phyloP scores from a whole-genome alignment of 2,113 vertebrate genomes.

The Aspiorhynchus laticeps region DNA sequence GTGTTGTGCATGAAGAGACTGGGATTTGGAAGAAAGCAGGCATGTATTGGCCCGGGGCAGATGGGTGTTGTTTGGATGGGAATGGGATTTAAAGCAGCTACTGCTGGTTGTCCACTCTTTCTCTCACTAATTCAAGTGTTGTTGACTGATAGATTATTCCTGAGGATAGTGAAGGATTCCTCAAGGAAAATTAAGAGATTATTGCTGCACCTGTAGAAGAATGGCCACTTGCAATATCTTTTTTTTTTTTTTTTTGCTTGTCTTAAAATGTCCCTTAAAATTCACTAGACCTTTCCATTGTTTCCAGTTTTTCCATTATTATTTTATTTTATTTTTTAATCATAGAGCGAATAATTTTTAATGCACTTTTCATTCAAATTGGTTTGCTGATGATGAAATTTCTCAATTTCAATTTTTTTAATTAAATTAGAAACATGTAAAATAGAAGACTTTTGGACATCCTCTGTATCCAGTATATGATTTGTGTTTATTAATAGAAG shows the following conservation, averaged over 20 bases:
- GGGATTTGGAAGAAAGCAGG: background rate
- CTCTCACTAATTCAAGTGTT: conserved; percentile 30
- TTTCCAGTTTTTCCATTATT: background rate
- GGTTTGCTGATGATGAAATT: background rate
- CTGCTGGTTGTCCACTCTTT: background rate
- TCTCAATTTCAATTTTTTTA: too few species aligned
- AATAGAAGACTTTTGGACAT: background rate
- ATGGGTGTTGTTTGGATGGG: conserved; percentile 31
- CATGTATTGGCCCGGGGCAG: conserved; percentile 2
- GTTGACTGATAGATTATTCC: conserved; percentile 52
- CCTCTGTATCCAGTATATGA: background rate
- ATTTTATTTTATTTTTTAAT: background rate
- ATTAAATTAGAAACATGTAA: background rate
- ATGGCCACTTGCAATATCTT: background rate
- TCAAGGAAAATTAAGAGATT: conserved; percentile 49
- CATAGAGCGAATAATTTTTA: too few species aligned
- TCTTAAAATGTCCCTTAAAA: background rate
- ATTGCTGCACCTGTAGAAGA: conserved; percentile 58
- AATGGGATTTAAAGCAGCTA: conserved; percentile 44
- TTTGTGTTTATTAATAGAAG: background rate
- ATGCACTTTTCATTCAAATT: background rate
- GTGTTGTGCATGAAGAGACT: background rate
- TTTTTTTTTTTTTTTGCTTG: background rate
- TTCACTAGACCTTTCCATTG: background rate
- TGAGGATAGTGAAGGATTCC: conserved; percentile 11